phyloP scores from a whole-genome alignment of 2,797 vertebrate genomes.

The Microctenopoma steveboyesi region DNA sequence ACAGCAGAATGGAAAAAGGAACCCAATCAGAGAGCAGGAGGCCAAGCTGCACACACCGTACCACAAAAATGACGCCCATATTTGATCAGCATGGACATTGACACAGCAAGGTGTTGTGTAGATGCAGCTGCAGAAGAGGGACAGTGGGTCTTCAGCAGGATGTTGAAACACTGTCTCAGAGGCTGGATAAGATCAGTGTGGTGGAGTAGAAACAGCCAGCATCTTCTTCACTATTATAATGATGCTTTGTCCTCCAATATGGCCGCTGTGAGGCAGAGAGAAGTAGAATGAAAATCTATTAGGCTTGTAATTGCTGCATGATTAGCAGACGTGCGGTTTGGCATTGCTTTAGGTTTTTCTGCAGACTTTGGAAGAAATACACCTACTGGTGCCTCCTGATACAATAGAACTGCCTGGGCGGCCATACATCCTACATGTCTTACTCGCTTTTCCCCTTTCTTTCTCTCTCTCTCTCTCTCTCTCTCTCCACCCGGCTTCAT shows the following conservation, averaged over 20 bases:
- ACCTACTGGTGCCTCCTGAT: slow-evolving; percentile 88
- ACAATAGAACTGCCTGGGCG: slow-evolving; percentile 86
- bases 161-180: slow-evolving; percentile 21
- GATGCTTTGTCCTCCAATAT: slow-evolving; percentile 74
- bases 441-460: slow-evolving; percentile 73
- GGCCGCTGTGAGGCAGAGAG: slow-evolving; percentile 64
- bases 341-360: slow-evolving; percentile 79
- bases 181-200: slow-evolving; percentile 20
- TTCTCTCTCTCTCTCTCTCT: slow-evolving; percentile 66
- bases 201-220: slow-evolving; percentile 26
- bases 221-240: slow-evolving; percentile 41
- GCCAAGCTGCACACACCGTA: slow-evolving; percentile 1
- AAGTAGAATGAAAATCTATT: slow-evolving; percentile 79
- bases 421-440: slow-evolving; percentile 87
- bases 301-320: slow-evolving; percentile 86
- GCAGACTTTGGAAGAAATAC: slow-evolving; percentile 85
- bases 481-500: slow-evolving; percentile 73
- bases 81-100: slow-evolving; percentile 31
- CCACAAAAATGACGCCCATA: slow-evolving; percentile 7
- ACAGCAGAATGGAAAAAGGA: background rate
- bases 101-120: slow-evolving; percentile 1
- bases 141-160: slow-evolving; percentile 6
- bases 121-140: slow-evolving; percentile 23
- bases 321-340: slow-evolving; percentile 88
- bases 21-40: background rate